Percentiles rank a stretch among this genome's conserved stretches.
Evolutionary conservation across 2,797 vertebrate genomes (phyloP).

Genomic region (Emydoidea blandingii): DNA sequence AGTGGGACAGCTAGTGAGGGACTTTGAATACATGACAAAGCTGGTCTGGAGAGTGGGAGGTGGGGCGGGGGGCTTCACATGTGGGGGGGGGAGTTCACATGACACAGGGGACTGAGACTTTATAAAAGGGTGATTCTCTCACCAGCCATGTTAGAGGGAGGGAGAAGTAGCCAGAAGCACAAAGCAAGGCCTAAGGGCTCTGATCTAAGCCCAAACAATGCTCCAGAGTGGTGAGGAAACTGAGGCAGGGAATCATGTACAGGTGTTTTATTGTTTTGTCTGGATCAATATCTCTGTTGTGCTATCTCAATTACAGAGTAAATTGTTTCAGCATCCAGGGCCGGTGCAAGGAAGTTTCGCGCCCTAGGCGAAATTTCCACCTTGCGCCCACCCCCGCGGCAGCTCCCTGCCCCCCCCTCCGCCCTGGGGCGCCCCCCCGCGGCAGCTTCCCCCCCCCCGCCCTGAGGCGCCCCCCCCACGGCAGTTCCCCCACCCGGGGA

Average conservation of each 20-base stretch:
- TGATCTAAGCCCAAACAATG: background rate
- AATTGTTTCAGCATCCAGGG: background rate
- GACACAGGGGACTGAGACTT: background rate
- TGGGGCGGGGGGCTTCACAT: rapidly evolving
- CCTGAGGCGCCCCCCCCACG: too few relatives aligned
- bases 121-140: background rate
- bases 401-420: too few relatives aligned
- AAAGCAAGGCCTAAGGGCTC: background rate
- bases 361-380: too few relatives aligned
- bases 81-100: background rate
- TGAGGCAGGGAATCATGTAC: background rate
- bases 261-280: background rate
- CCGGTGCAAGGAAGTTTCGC: too few relatives aligned
- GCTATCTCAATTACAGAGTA: background rate
- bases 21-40: background rate
- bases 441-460: too few relatives aligned
- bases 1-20: background rate
- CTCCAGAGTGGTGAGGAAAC: background rate
- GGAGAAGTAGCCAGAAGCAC: background rate
- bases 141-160: background rate
- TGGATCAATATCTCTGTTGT: background rate
- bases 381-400: too few relatives aligned
- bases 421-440: too few relatives aligned
- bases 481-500: too few relatives aligned
- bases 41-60: rapidly evolving